phyloP scores from a whole-genome alignment of 2,888 invertebrate genomes.

The Lasioglossum vierecki region DNA sequence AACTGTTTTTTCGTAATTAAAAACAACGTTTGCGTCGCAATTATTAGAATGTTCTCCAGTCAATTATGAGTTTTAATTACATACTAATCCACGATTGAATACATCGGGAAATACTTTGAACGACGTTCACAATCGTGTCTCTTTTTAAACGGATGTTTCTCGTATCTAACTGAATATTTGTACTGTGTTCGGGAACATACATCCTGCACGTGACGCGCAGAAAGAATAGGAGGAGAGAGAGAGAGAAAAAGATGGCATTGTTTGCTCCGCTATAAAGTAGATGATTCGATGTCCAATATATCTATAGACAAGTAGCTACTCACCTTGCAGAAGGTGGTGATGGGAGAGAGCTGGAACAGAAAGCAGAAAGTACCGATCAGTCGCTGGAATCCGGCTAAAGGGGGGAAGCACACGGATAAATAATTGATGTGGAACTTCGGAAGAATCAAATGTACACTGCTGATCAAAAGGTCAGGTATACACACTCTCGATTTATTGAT shows the following conservation, averaged over 20 bases:
- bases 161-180: slow-evolving; percentile 16
- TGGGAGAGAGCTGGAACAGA: slow-evolving; percentile 92
- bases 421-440: slow-evolving; percentile 40
- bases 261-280: slow-evolving; percentile 4
- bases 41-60: neutral
- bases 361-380: slow-evolving; percentile 67
- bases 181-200: neutral
- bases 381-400: slow-evolving; percentile 22
- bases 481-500: neutral
- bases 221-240: slow-evolving; percentile 1
- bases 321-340: slow-evolving; percentile 94
- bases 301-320: slow-evolving; percentile 82
- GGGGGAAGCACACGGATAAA: slow-evolving; percentile 18
- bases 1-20: neutral
- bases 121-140: neutral
- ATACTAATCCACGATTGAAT: neutral
- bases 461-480: neutral
- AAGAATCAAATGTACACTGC: neutral
- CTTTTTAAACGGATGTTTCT: neutral
- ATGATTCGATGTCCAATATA: slow-evolving; percentile 44
- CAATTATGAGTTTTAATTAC: neutral
- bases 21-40: neutral
- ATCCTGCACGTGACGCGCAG: slow-evolving; percentile 2
- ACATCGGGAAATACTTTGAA: neutral
- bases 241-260: neutral